These are phyloP conservation scores for Drosophila oshimai DNA, from an alignment of 1,140 invertebrate species.

Conservation along the genomic window DNA sequence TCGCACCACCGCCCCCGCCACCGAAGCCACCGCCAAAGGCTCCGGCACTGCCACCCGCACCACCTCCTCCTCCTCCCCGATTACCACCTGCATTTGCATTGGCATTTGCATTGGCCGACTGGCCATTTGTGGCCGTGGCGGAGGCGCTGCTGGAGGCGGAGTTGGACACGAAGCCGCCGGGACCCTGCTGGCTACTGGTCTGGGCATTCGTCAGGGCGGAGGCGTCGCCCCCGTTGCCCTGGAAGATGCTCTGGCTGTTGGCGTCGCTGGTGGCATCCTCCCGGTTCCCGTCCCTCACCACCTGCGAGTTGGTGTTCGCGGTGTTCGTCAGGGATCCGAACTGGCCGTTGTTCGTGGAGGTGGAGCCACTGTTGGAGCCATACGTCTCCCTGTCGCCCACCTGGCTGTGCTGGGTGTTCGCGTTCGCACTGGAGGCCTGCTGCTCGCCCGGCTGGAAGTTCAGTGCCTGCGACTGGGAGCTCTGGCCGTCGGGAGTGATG, in stretches of 20 bases:
- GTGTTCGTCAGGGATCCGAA: constrained; percentile 62
- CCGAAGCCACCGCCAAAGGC: constrained; percentile 5
- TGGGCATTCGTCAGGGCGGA: constrained; percentile 58
- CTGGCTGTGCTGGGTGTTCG: constrained; percentile 55
- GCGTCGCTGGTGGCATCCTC: constrained; percentile 53
- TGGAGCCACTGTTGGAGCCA: constrained; percentile 61
- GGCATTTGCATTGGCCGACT: constrained; percentile 58
- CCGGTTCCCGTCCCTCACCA: constrained; percentile 44
- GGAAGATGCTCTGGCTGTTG: constrained; percentile 76
- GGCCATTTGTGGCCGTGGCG: constrained; percentile 18
- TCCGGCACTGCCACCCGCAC: constrained; percentile 1
- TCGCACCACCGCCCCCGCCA: constrained; percentile 25
- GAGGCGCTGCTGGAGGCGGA: constrained; percentile 64
- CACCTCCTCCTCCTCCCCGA: neutral
- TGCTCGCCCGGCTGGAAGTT: constrained; percentile 62
- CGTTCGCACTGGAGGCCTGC: constrained; percentile 71
- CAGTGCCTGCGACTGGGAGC: constrained; percentile 69
- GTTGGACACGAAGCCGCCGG: constrained; percentile 59
- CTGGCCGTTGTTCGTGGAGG: constrained; percentile 63
- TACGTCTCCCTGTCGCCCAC: constrained; percentile 45
- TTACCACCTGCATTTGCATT: constrained; percentile 51
- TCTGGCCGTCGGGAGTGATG: constrained; percentile 54
- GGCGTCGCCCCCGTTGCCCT: constrained; percentile 66
- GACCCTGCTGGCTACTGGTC: constrained; percentile 50
- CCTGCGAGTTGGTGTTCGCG: constrained; percentile 67